A percentile compares a stretch with the other conserved stretches of the same genome.
phyloP scores from a whole-genome alignment of 2,797 vertebrate genomes.

The Pseudotriccus pelzelni region DNA sequence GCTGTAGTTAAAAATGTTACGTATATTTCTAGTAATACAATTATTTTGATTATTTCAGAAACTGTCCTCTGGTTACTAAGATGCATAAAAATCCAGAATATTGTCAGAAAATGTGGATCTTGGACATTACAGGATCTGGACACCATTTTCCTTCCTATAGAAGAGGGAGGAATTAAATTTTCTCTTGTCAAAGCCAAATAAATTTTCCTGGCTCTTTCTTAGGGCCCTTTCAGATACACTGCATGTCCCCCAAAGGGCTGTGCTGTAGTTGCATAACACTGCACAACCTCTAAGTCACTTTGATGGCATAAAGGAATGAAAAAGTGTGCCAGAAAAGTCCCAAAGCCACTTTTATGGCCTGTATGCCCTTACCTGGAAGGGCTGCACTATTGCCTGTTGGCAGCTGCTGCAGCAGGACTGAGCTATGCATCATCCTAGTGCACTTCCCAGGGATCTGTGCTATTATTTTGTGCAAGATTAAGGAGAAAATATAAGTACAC shows the following conservation, averaged over 20 bases:
- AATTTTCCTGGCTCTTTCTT: neutral
- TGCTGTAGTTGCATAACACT: neutral
- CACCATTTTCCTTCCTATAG: neutral
- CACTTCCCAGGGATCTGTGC: neutral
- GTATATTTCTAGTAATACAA: neutral
- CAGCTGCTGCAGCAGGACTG: neutral
- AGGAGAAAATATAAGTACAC: neutral
- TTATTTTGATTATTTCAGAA: neutral
- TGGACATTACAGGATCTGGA: neutral
- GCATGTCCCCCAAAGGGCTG: neutral
- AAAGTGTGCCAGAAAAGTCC: neutral
- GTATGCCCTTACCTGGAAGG: neutral
- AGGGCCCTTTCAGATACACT: neutral
- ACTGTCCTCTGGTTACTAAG: neutral
- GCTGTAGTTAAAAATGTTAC: neutral
- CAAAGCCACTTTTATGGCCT: neutral
- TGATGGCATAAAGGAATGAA: neutral
- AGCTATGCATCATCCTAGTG: neutral
- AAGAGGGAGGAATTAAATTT: neutral
- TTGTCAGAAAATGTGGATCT: neutral
- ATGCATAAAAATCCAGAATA: neutral
- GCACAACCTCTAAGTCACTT: neutral
- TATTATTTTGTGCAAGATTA: neutral
- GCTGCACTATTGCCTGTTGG: neutral
- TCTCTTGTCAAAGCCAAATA: neutral